Evolutionary conservation across 2,888 invertebrate genomes (phyloP), one percentile per base, ranked within the genome.

Genomic region (Drosophila nr. medialis): DNA sequence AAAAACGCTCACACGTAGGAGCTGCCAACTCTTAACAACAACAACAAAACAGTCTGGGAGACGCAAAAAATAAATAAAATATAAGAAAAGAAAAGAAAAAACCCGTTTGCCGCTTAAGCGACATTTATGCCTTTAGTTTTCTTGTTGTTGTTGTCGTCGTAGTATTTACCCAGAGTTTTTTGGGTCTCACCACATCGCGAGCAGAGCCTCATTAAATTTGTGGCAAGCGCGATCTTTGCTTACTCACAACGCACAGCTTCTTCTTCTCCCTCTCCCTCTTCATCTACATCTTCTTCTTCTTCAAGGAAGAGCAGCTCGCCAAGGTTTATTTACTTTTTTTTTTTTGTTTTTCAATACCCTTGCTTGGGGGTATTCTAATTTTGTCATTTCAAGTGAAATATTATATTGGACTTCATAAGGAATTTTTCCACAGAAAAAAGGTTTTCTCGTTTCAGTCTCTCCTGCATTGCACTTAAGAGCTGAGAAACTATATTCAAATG

Each of bases 61-160:
- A 64, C 75, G 73, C 73, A n/a, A 58, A 45, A 1, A 59, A 60
- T 8, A 27, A 36, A 15, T 30, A 56, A 24, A 29, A n/a, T 29
- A 6, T 10, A 38, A 56, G 5, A 30, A 42, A 30, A 15, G 24
- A 21, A 4, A 40, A 56, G 15, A 24, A 24, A n/a, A 72, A 80
- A 80, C 79, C 71, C 50, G 83, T 82, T 80, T 82, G 66, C 76
- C 68, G 83, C 79, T 82, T 79, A 75, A 82, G 80, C 79, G 79
- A 80, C 79, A 80, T 80, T 79, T 74, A 78, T 69, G 82, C 58
- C 54, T 78, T 76, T 49, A 60, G 32, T 76, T 60, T 71, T 63
- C 45, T 61, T 59, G 61, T 29, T 29, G 24, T 48, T 24, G 48
- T 49, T 7, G 27, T 55, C 1, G 11, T 36, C 11, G 29, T 42